Percentiles rank a stretch among this genome's conserved stretches.
phyloP scores from a whole-genome alignment of 1,140 invertebrate genomes.

The Drosophila burlai region DNA sequence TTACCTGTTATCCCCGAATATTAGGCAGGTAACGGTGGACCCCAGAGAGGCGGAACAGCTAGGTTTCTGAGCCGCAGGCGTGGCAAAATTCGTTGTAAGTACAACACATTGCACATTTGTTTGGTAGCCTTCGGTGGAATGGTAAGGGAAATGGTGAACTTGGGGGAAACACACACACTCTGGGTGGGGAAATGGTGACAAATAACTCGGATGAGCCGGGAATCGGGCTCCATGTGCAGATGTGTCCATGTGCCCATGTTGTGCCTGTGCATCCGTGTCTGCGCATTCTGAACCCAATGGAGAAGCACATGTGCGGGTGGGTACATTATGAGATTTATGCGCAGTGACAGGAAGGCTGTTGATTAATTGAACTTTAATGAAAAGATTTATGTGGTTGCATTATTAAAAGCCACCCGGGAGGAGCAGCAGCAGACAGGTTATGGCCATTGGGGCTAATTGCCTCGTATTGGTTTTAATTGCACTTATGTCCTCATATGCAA shows the following conservation, averaged over 20 bases:
- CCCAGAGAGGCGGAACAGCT: neutral
- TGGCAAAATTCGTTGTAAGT: slow-evolving; percentile 76
- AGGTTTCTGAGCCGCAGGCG: slow-evolving; percentile 51
- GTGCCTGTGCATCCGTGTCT: slow-evolving; percentile 41
- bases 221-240: slow-evolving; percentile 7
- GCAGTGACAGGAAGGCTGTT: slow-evolving; percentile 71
- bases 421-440: slow-evolving; percentile 38
- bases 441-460: slow-evolving; percentile 64
- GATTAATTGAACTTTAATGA: slow-evolving; percentile 83
- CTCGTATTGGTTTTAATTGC: slow-evolving; percentile 46
- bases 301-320: slow-evolving; percentile 28
- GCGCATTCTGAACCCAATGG: slow-evolving; percentile 15
- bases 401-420: slow-evolving; percentile 60
- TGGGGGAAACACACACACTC: neutral
- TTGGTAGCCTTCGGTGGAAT: slow-evolving; percentile 19
- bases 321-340: slow-evolving; percentile 75
- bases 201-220: slow-evolving; percentile 55
- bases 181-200: slow-evolving; percentile 55
- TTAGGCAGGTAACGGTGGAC: slow-evolving; percentile 6
- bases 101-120: slow-evolving; percentile 75
- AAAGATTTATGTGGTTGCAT: slow-evolving; percentile 79
- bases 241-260: slow-evolving; percentile 8
- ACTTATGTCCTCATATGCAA: slow-evolving; percentile 21
- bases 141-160: slow-evolving; percentile 2
- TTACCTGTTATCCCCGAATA: slow-evolving; percentile 58